These are phyloP conservation scores for Monodelphis domestica DNA, from an alignment of 2,797 vertebrate genomes.

Conservation along the genomic window DNA sequence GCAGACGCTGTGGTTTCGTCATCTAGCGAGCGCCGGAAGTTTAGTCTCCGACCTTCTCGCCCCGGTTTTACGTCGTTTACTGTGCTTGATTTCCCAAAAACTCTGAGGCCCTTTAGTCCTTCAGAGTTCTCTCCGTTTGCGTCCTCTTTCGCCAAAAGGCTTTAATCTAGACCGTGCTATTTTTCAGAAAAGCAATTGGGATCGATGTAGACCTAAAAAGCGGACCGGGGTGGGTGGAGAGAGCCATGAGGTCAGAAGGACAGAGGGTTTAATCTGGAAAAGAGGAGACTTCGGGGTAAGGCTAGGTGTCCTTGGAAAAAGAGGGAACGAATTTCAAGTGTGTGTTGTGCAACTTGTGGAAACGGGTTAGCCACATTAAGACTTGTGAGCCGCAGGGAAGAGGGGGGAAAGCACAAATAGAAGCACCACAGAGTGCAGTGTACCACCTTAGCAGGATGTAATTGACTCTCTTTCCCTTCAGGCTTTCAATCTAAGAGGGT, in stretches of 20 bases:
- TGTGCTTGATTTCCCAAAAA: neutral
- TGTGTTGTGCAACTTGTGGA: no score
- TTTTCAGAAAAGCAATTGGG: neutral
- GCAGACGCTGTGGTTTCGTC: constrained; percentile 61
- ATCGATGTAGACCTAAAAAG: constrained; percentile 17
- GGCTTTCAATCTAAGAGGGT: neutral
- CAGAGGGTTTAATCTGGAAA: neutral
- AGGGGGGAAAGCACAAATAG: neutral
- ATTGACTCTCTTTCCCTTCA: neutral
- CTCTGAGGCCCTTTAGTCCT: fast-evolving
- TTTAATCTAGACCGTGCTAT: neutral
- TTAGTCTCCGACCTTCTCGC: no score
- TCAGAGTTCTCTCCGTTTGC: neutral
- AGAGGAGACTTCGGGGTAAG: neutral
- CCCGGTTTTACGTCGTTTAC: neutral
- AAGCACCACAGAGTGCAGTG: neutral
- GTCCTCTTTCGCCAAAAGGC: neutral
- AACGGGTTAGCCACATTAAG: neutral
- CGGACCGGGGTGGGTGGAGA: constrained; percentile 7
- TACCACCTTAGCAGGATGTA: no score
- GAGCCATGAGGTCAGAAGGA: neutral
- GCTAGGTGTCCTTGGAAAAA: no score
- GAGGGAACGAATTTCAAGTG: neutral
- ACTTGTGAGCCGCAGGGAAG: fast-evolving
- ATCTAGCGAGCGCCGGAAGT: neutral